Evolutionary conservation across 2,888 invertebrate species (phyloP).

Genomic region (Polydrusus cervinus): DNA sequence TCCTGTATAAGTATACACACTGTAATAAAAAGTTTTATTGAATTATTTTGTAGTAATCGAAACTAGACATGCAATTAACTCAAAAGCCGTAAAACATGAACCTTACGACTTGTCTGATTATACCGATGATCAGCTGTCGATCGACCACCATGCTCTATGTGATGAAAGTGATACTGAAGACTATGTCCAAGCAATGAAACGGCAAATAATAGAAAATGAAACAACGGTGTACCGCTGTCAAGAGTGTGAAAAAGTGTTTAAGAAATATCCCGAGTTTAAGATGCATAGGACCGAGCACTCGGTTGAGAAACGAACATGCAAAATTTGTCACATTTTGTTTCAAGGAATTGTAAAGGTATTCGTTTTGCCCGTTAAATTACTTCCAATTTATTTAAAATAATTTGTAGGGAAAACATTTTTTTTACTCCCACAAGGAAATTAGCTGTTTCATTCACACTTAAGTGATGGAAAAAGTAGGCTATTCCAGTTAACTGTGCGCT

Average conservation of each 20-base stretch:
- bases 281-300: slow-evolving; percentile 61
- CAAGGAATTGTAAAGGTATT: slow-evolving; percentile 60
- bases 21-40: neutral
- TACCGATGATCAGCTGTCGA: neutral
- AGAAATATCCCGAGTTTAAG: slow-evolving; percentile 59
- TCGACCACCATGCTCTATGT: neutral
- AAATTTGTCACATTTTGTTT: slow-evolving; percentile 61
- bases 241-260: slow-evolving; percentile 58
- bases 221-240: slow-evolving; percentile 60
- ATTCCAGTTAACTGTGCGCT: neutral
- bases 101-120: neutral
- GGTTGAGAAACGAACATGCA: slow-evolving; percentile 62
- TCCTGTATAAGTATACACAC: too few relatives aligned
- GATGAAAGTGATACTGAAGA: slow-evolving; percentile 25
- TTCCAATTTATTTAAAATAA: too few relatives aligned
- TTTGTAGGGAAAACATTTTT: too few relatives aligned
- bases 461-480: too few relatives aligned
- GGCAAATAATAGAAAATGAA: slow-evolving; percentile 52
- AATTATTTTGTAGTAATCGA: neutral
- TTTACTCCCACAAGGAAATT: too few relatives aligned
- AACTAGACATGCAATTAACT: neutral
- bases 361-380: too few relatives aligned
- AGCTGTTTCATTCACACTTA: too few relatives aligned
- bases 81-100: neutral
- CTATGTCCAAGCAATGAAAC: slow-evolving; percentile 38